Evolutionary conservation across 2,888 invertebrate genomes (phyloP).

Genomic region (Caenorhabditis sp.): DNA sequence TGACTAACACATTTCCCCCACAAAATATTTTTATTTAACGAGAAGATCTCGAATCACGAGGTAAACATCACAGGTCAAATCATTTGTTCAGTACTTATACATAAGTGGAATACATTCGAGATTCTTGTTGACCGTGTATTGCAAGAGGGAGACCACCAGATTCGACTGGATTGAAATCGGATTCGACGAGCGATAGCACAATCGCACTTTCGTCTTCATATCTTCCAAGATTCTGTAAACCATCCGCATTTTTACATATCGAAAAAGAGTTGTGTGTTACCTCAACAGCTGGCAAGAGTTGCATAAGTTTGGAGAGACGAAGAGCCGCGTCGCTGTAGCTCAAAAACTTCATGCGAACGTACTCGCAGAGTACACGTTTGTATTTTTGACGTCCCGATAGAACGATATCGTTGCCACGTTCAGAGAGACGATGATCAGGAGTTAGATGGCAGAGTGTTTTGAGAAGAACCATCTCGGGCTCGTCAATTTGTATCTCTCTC

Average conservation of each 20-base stretch:
- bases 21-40: no score
- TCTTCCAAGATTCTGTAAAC: conserved; percentile 32
- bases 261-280: conserved; percentile 4
- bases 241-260: no score
- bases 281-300: conserved; percentile 21
- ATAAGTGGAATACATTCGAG: background rate
- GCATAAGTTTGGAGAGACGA: conserved; percentile 11
- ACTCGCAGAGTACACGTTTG: conserved; percentile 20
- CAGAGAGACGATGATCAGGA: conserved; percentile 17
- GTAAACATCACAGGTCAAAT: background rate
- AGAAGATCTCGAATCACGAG: background rate
- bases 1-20: no score
- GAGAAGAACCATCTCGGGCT: conserved; percentile 28
- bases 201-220: conserved; percentile 41
- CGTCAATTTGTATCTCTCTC: conserved; percentile 29
- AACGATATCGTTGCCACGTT: conserved; percentile 7
- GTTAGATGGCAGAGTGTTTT: conserved; percentile 21
- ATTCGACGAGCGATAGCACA: conserved; percentile 18
- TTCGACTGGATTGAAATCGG: conserved; percentile 25
- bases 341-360: conserved; percentile 13
- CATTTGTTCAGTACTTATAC: background rate
- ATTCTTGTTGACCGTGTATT: conserved; percentile 15
- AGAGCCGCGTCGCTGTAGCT: conserved; percentile 10
- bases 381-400: conserved; percentile 18
- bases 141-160: conserved; percentile 26